Base-by-base conservation (phyloP, 2,797 vertebrate species). In the Orientallactaga sibirica region DNA sequence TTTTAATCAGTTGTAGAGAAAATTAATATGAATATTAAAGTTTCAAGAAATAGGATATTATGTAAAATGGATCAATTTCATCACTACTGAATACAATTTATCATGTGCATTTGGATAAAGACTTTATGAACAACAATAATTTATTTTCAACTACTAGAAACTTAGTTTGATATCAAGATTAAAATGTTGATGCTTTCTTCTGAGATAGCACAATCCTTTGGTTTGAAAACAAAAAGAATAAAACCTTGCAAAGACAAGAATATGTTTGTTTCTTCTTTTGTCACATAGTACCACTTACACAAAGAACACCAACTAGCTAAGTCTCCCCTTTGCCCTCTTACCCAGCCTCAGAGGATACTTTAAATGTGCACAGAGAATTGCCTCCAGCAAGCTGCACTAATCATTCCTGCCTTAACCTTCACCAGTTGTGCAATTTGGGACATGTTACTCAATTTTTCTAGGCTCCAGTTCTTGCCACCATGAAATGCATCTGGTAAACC, bases 1-100 rank as follows among this genome's bases (percentile, higher is more conserved):
- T 10, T 48, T 48, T 48, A 48, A 2, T 48, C 48, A 48, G 68
- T 89, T 88, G 9, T 67, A 93, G 82, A 55, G 24, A 80, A 87
- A 91, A n/a, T 55, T 5, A 67, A 18, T 55, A 27, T 9, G 6
- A 0, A 4, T 52, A 55, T 19, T 37, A 0, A n/a, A 7, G 0
- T 11, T 24, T 88, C 8, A 90, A 67, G 25, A 74, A 4, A 58
- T 12, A 29, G 5, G 2, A 20, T 25, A 43, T 61, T 76, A 76
- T 29, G 2, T 3, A 80, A 64, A 89, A 1, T 5, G 37, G 7
- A 66, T 48, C 19, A 70, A 27, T 82, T 85, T 68, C 52, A 48
- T 10, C 91, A 73, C 24, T 43, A 27, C 25, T 25, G 11, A 87
- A 83, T 55, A 73, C 3, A 66, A 61, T 71, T 37, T 41, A 84